A percentile compares a stretch with the other conserved stretches of the same genome.
Conservation (phyloP, 2,888 invertebrate genomes). For the Tiliacea aurago region DNA sequence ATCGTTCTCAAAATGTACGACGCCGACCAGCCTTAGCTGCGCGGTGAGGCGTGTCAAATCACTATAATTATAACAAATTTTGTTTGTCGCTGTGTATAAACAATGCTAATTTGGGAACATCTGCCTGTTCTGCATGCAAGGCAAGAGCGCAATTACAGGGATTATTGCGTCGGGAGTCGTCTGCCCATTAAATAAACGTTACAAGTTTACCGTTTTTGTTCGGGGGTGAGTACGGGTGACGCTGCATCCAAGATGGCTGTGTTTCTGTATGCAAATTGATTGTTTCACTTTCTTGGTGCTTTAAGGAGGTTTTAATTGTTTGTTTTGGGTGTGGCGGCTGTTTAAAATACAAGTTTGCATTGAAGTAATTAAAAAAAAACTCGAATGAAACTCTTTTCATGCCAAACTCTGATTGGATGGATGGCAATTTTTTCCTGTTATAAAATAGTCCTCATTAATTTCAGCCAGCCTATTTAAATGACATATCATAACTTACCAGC, state of each 20-base stretch:
- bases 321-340: slow-evolving; percentile 28
- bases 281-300: slow-evolving; percentile 50
- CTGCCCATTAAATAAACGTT: slow-evolving; percentile 85
- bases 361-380: background rate
- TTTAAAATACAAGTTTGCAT: background rate
- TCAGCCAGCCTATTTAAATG: slow-evolving; percentile 17
- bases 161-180: slow-evolving; percentile 83
- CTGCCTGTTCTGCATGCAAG: slow-evolving; percentile 86
- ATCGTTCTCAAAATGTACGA: slow-evolving; percentile 39
- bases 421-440: background rate
- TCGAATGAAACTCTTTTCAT: background rate
- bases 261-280: slow-evolving; percentile 63
- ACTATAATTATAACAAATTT: slow-evolving; percentile 81
- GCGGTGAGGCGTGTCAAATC: slow-evolving; percentile 59
- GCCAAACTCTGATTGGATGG: no score
- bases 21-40: slow-evolving; percentile 30
- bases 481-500: slow-evolving; percentile 39
- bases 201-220: slow-evolving; percentile 81
- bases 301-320: slow-evolving; percentile 60
- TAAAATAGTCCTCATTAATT: background rate
- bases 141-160: slow-evolving; percentile 81
- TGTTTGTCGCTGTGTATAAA: slow-evolving; percentile 76
- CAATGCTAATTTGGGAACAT: slow-evolving; percentile 85
- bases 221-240: slow-evolving; percentile 67
- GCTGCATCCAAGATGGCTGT: slow-evolving; percentile 58